Conservation (phyloP, 2,888 invertebrate genomes). For the Pollenia labialis region DNA sequence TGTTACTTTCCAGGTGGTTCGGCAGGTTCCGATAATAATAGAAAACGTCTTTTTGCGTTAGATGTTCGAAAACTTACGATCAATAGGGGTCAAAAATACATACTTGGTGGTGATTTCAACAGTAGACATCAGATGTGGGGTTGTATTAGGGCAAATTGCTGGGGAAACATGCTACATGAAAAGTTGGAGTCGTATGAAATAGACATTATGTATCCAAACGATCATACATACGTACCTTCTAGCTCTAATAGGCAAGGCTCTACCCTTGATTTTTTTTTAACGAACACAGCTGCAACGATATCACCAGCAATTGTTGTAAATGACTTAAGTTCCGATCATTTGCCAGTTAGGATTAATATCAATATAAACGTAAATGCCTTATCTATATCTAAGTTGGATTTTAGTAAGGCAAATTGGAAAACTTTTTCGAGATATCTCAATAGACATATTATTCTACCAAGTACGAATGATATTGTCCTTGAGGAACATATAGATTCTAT, state of each 20-base stretch:
- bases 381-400: not conserved
- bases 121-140: slow-evolving; percentile 34
- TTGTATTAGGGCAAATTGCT: slow-evolving; percentile 3
- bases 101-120: slow-evolving; percentile 43
- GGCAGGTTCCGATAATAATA: slow-evolving; percentile 7
- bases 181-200: not conserved
- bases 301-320: not conserved
- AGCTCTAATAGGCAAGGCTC: not conserved
- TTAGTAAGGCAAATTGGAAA: not conserved
- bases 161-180: slow-evolving; percentile 5
- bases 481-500: not conserved
- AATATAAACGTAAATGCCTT: not conserved
- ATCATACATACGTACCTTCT: slow-evolving; percentile 5
- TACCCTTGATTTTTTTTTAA: slow-evolving; percentile 15
- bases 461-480: not conserved
- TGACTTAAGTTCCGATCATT: not conserved
- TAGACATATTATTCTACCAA: not conserved
- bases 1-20: slow-evolving; percentile 45
- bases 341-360: not conserved
- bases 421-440: not conserved
- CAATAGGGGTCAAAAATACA: slow-evolving; percentile 1
- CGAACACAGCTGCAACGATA: not conserved
- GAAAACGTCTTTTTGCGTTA: slow-evolving; percentile 6
- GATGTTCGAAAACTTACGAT: slow-evolving; percentile 19
- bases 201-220: not conserved